These are phyloP conservation scores for Sebastes minor DNA, from an alignment of 2,797 vertebrate genomes.

Conservation along the genomic window DNA sequence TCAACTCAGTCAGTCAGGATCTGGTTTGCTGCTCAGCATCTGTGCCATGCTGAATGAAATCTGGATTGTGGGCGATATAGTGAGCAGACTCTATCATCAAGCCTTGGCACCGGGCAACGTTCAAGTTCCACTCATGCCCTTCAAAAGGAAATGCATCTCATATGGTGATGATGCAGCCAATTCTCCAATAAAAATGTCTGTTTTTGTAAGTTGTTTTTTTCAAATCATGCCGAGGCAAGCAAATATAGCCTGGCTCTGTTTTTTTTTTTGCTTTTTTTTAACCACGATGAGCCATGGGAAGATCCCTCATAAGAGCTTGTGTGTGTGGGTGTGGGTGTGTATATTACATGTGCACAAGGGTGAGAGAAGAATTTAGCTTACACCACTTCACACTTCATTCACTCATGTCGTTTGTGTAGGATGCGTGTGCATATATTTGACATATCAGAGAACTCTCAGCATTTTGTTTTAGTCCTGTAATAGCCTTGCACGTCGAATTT, in stretches of 20 bases:
- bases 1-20: constrained; percentile 5
- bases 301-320: neutral
- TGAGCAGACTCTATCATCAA: constrained; percentile 17
- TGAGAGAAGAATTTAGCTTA: constrained; percentile 13
- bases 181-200: neutral
- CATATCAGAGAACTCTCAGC: too few species aligned
- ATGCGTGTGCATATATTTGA: neutral
- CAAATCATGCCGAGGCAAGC: neutral
- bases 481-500: too few species aligned
- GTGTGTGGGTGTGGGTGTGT: constrained; percentile 6
- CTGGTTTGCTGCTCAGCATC: constrained; percentile 36
- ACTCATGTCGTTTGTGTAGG: neutral
- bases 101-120: neutral
- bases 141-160: constrained; percentile 24
- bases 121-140: neutral
- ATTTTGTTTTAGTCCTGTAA: too few species aligned
- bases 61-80: constrained; percentile 15
- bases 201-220: neutral
- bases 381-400: neutral
- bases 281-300: constrained; percentile 29
- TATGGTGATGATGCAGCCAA: neutral
- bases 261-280: neutral
- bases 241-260: neutral
- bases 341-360: neutral
- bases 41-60: constrained; percentile 36